Evolutionary conservation across 2,888 invertebrate genomes (phyloP).

Genomic region (Drosophila helvetica): DNA sequence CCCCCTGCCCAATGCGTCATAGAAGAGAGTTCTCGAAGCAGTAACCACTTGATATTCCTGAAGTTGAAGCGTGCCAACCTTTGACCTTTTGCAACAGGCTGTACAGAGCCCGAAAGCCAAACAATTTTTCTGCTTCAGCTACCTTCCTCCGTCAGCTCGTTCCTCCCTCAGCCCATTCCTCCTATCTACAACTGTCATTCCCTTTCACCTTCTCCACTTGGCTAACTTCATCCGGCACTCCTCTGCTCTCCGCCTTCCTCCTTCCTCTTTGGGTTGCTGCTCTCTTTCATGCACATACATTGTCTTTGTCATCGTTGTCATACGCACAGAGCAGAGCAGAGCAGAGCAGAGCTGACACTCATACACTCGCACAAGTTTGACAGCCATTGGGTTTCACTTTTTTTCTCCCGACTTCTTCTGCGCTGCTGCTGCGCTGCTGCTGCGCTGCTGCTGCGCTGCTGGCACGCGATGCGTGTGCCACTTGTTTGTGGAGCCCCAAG

Average conservation of each 20-base stretch:
- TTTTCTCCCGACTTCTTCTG: conserved; percentile 19
- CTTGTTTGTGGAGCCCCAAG: conserved; percentile 39
- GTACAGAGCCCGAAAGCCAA: conserved; percentile 36
- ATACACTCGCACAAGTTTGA: conserved; percentile 50
- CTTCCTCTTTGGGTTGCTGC: not conserved
- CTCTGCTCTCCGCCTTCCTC: not conserved
- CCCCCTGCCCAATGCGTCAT: not conserved
- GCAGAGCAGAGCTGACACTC: conserved; percentile 13
- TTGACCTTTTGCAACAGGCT: conserved; percentile 66
- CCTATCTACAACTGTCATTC: not conserved
- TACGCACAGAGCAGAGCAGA: not conserved
- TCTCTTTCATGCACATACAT: conserved; percentile 11
- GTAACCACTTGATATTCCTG: conserved; percentile 4
- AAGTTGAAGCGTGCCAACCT: conserved; percentile 47
- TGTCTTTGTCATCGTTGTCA: conserved; percentile 38
- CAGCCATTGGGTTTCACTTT: conserved; percentile 64
- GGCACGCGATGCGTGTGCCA: conserved; percentile 52
- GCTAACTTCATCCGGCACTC: not conserved
- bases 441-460: not conserved
- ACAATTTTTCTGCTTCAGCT: conserved; percentile 18
- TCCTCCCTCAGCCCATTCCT: not conserved
- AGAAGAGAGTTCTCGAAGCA: not conserved
- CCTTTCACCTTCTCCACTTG: not conserved
- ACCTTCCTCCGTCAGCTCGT: not conserved
- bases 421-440: not conserved